phyloP scores from a whole-genome alignment of 2,797 vertebrate species.

The Setipinna tenuifilis region DNA sequence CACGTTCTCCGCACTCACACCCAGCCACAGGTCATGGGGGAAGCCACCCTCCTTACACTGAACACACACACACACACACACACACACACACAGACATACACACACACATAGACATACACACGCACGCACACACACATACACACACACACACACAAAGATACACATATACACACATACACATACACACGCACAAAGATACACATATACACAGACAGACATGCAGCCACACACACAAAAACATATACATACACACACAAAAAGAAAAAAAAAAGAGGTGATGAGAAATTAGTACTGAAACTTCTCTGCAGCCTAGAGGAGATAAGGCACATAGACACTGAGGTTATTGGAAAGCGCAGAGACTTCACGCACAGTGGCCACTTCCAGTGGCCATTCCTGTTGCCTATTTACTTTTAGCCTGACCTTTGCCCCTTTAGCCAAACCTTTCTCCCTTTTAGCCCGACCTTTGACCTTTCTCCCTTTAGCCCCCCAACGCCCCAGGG shows the following conservation, averaged over 20 bases:
- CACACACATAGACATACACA: conserved; percentile 27
- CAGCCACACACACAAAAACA: background rate
- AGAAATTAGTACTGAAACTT: no score
- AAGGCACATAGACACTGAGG: no score
- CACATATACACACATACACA: background rate
- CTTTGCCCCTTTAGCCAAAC: no score
- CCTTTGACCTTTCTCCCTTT: no score
- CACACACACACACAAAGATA: background rate
- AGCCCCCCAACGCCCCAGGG: no score
- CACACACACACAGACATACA: conserved; percentile 15
- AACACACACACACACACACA: conserved; percentile 37
- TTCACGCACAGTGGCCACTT: no score
- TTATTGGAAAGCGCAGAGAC: no score
- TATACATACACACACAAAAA: background rate
- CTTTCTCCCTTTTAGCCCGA: no score
- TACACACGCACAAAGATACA: background rate
- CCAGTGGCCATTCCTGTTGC: no score
- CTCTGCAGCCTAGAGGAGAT: no score
- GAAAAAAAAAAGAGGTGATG: no score
- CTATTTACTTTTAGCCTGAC: no score
- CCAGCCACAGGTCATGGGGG: conserved; percentile 91
- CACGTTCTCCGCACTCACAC: conserved; percentile 90
- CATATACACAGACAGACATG: conserved; percentile 24
- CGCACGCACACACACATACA: background rate
- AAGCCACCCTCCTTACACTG: conserved; percentile 94